Conservation (phyloP, 2,113 vertebrate species). For the Etheostoma cragini region DNA sequence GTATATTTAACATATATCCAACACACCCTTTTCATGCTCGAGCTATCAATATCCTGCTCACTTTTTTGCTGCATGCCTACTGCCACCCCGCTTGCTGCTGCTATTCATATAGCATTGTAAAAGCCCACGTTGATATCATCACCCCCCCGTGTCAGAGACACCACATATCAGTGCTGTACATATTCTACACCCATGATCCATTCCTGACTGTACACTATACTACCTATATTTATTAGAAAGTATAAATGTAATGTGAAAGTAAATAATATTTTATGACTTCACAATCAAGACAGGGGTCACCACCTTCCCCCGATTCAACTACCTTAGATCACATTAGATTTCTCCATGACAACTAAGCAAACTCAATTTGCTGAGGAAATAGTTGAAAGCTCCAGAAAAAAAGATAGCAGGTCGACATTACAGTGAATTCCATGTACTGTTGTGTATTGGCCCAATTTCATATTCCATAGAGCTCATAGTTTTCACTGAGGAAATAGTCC, state of each 20-base stretch:
- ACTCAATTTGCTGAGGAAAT: neutral
- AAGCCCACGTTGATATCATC: neutral
- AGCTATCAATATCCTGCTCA: neutral
- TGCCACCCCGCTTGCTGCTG: neutral
- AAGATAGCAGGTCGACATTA: neutral
- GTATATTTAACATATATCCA: neutral
- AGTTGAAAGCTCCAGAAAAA: neutral
- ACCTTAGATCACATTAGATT: neutral
- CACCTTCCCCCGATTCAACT: too few relatives aligned
- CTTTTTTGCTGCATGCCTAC: neutral
- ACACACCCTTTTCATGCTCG: neutral
- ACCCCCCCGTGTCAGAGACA: neutral
- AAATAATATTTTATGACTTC: neutral
- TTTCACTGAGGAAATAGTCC: neutral
- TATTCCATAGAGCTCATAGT: neutral
- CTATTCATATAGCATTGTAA: constrained; percentile 1
- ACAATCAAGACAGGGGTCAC: neutral
- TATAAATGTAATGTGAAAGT: neutral
- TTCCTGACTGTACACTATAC: neutral
- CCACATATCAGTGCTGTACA: neutral
- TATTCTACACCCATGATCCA: neutral
- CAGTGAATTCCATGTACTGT: too few relatives aligned
- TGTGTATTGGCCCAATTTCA: neutral
- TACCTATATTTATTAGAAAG: neutral
- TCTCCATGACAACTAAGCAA: neutral